phyloP scores from a whole-genome alignment of 2,113 vertebrate genomes.

The Sinocyclocheilus maitianheensis region DNA sequence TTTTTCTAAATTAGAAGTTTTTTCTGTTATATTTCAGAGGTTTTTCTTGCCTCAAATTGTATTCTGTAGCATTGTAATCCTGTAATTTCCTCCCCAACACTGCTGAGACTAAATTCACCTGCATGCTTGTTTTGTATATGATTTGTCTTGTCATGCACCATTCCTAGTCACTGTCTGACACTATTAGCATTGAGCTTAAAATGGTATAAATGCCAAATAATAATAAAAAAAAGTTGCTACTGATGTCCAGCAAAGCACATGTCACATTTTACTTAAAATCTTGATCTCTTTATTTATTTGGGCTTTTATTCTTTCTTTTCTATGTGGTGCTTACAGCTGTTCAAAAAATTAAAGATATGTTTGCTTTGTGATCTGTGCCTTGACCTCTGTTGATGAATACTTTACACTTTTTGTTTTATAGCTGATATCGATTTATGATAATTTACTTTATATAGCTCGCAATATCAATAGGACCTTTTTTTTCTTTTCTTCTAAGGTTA shows the following conservation, averaged over 20 bases:
- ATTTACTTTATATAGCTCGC: too few species aligned
- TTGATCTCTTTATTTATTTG: conserved; percentile 47
- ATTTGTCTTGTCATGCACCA: conserved; percentile 30
- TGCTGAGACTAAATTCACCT: background rate
- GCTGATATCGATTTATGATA: too few species aligned
- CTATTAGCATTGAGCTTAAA: conserved; percentile 5
- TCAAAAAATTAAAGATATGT: conserved; percentile 46
- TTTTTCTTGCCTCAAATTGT: background rate
- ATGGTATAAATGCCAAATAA: background rate
- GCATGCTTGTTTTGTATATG: conserved; percentile 39
- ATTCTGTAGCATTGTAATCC: conserved; percentile 15
- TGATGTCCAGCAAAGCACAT: conserved; percentile 43
- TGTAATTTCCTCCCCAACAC: background rate
- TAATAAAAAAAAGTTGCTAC: conserved; percentile 34
- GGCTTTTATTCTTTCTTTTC: conserved; percentile 35
- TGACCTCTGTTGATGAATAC: background rate
- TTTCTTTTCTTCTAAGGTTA: too few species aligned
- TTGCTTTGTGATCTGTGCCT: conserved; percentile 36
- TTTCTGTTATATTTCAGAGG: conserved; percentile 42
- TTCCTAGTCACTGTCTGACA: conserved; percentile 3
- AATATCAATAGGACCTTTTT: too few species aligned
- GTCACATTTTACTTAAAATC: conserved; percentile 31
- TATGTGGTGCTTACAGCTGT: conserved; percentile 46
- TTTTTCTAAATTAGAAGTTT: conserved; percentile 48
- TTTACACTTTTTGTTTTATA: background rate